A percentile compares a stretch with the other conserved stretches of the same genome.
phyloP scores from a whole-genome alignment of 2,888 invertebrate genomes.

The Bruchidius siliquastri region DNA sequence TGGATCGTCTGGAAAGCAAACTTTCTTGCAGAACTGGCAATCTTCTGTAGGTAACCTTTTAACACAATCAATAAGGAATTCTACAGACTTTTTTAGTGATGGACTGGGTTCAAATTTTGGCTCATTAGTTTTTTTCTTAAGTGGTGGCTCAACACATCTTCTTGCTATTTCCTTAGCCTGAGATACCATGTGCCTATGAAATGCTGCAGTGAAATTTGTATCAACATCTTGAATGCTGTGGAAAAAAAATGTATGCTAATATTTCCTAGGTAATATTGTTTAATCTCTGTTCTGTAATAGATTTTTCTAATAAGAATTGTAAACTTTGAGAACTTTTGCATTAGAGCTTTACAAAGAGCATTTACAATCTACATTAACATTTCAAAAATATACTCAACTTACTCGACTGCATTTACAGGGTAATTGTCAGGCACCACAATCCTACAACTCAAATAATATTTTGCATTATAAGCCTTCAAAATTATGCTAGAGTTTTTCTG shows the following conservation, averaged over 20 bases:
- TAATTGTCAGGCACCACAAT: slow-evolving; percentile 62
- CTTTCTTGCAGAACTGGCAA: slow-evolving; percentile 60
- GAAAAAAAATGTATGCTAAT: slow-evolving; percentile 12
- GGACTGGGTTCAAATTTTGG: slow-evolving; percentile 58
- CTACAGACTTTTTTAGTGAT: slow-evolving; percentile 56
- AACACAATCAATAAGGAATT: slow-evolving; percentile 60
- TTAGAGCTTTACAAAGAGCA: too few species aligned
- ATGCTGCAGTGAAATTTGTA: slow-evolving; percentile 61
- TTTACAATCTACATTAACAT: not conserved
- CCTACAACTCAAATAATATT: slow-evolving; percentile 59
- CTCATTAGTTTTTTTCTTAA: slow-evolving; percentile 52
- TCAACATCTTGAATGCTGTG: slow-evolving; percentile 55
- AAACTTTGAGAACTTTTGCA: too few species aligned
- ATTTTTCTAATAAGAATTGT: too few species aligned
- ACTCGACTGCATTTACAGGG: slow-evolving; percentile 54
- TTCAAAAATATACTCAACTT: slow-evolving; percentile 25
- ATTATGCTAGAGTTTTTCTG: slow-evolving; percentile 61
- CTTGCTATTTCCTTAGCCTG: slow-evolving; percentile 66
- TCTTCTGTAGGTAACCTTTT: slow-evolving; percentile 57
- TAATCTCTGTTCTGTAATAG: too few species aligned
- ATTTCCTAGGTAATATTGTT: too few species aligned
- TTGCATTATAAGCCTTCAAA: slow-evolving; percentile 54
- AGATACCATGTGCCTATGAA: slow-evolving; percentile 57
- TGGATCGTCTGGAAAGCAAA: slow-evolving; percentile 58
- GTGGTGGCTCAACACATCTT: slow-evolving; percentile 64